Evolutionary conservation across 2,888 invertebrate species (phyloP).

Genomic region (Eupsilia transversa): DNA sequence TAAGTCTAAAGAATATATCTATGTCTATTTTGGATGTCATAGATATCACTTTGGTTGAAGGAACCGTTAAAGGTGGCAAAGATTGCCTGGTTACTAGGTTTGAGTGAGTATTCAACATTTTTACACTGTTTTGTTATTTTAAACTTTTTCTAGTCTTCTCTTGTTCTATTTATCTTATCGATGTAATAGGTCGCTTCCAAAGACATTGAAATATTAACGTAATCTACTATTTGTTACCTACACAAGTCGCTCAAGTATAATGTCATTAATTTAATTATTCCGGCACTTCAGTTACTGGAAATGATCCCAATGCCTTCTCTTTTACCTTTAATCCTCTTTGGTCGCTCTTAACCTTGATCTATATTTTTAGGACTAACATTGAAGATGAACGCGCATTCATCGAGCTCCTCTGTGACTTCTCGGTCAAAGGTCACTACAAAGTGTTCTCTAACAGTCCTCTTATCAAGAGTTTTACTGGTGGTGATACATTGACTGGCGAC

Average conservation of each 20-base stretch:
- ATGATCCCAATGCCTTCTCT: neutral
- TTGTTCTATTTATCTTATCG: neutral
- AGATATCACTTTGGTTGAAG: slow-evolving; percentile 72
- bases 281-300: neutral
- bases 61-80: slow-evolving; percentile 70
- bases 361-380: slow-evolving; percentile 68
- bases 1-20: slow-evolving; percentile 63
- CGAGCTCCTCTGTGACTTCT: slow-evolving; percentile 72
- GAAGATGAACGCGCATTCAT: slow-evolving; percentile 63
- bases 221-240: neutral
- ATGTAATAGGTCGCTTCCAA: neutral
- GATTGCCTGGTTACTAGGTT: slow-evolving; percentile 65
- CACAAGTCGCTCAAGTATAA: neutral
- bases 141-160: neutral
- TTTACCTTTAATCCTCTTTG: neutral
- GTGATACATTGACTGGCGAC: slow-evolving; percentile 65
- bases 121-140: too few relatives aligned
- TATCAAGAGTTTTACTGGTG: slow-evolving; percentile 65
- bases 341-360: neutral
- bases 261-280: neutral
- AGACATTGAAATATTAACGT: neutral
- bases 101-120: slow-evolving; percentile 55
- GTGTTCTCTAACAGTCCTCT: slow-evolving; percentile 59
- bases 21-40: slow-evolving; percentile 65
- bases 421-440: slow-evolving; percentile 70